Base-by-base conservation (phyloP, 2,797 vertebrate genomes). In the Morelia viridis region DNA sequence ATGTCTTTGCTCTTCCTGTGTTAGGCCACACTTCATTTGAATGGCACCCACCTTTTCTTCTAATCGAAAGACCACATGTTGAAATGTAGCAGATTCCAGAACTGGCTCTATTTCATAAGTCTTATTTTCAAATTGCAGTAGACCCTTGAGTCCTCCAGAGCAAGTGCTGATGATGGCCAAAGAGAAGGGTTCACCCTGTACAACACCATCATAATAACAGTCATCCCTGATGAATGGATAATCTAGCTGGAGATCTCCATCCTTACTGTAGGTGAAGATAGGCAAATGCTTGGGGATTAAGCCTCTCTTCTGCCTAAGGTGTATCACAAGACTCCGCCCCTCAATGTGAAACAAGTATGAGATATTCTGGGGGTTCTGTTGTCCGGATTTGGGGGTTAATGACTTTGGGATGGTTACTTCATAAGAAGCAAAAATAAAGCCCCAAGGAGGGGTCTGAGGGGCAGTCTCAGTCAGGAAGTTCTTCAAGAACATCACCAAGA, bases 71-170 rank as follows among this genome's bases (percentile, higher is more conserved):
- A 97, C 58, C 7, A 96, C 1, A 88, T 98, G 97, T 89, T 94
- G 96, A 91, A 97, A 97, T 31, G 90, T 93, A 0, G 60, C 90
- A 57, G 97, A 97, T 0, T 85, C 53, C 0, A 50, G 91, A 28
- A 95, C 8, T 5, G 97, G 97, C 94, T 97, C 94, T 0, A 97
- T 97, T 94, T 97, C 95, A 0, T 97, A 98, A 92, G 86, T 93
- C 24, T 76, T 71, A 0, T 80, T 41, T 57, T 96, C 93, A 68
- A 96, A 76, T 95, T 96, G 95, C 83, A 98, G 76, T 53, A 97
- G 1, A 5, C 97, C 96, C 0, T 24, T 91, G 31, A 97, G 95
- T 28, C 97, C 97, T 3, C 94, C 94, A 56, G 91, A 94, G 15
- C 97, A 97, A 80, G 87, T 94, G 92, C 95, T 94, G 6, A 97